These are phyloP conservation scores for Stegodyphus dumicola DNA, from an alignment of 1,140 invertebrate species.

Conservation along the genomic window DNA sequence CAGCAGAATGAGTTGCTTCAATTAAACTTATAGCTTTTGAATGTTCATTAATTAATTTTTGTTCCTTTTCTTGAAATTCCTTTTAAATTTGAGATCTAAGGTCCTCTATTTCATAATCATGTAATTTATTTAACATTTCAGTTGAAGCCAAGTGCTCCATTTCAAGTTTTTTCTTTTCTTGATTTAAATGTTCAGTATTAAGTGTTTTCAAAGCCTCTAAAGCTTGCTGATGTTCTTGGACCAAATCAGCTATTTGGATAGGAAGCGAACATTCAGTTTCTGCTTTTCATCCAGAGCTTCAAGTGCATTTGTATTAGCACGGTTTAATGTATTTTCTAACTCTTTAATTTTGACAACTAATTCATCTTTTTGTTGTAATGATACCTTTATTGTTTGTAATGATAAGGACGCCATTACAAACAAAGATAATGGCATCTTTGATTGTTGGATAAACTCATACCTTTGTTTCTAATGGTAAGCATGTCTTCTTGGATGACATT, in stretches of 20 bases:
- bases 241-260: neutral
- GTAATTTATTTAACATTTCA: conserved; percentile 34
- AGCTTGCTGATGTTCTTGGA: conserved; percentile 25
- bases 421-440: too few species aligned
- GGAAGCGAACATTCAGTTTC: neutral
- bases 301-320: neutral
- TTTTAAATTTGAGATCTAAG: neutral
- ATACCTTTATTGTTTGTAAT: too few species aligned
- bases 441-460: too few species aligned
- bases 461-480: too few species aligned
- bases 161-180: conserved; percentile 28
- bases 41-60: conserved; percentile 19
- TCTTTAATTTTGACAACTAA: neutral
- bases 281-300: conserved; percentile 14
- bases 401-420: too few species aligned
- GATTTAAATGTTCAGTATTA: neutral
- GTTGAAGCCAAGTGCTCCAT: conserved; percentile 3
- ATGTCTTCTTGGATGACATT: too few species aligned
- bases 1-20: conserved; percentile 21
- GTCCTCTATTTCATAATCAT: conserved; percentile 20
- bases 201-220: conserved; percentile 1
- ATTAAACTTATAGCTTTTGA: conserved; percentile 2
- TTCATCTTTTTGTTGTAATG: neutral
- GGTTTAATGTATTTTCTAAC: neutral
- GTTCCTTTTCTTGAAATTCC: conserved; percentile 15